phyloP scores from a whole-genome alignment of 2,113 vertebrate genomes.

The Lynx canadensis region DNA sequence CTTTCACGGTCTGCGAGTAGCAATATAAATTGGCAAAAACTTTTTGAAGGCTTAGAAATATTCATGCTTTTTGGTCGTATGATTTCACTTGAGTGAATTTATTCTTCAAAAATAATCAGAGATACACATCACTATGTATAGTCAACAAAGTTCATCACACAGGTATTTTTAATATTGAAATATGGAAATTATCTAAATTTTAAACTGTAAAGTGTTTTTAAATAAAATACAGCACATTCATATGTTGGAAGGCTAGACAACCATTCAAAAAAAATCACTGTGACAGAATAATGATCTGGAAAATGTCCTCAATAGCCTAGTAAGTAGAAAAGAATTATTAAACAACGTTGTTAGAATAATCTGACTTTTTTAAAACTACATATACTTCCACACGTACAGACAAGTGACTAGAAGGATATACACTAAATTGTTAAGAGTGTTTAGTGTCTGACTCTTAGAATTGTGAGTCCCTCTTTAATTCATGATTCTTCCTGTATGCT shows the following conservation, averaged over 20 bases:
- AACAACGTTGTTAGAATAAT: background rate
- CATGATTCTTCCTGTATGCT: background rate
- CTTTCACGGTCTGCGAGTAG: background rate
- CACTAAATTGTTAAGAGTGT: background rate
- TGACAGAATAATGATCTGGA: background rate
- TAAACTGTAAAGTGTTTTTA: background rate
- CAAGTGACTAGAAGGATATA: background rate
- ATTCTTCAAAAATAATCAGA: background rate
- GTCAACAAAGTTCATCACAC: background rate
- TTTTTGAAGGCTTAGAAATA: constrained; percentile 33
- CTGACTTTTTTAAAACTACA: background rate
- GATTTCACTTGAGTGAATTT: background rate
- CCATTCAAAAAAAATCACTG: background rate
- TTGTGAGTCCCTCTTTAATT: background rate
- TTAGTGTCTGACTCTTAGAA: background rate
- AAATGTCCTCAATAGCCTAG: background rate
- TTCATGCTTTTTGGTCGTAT: background rate
- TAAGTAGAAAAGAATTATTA: background rate
- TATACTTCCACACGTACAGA: background rate
- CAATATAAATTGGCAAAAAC: background rate
- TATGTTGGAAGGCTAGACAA: background rate
- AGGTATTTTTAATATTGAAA: background rate
- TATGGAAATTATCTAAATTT: background rate
- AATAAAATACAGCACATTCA: background rate
- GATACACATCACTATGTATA: background rate